phyloP scores from a whole-genome alignment of 2,888 invertebrate genomes.

The Argyresthia albistria region DNA sequence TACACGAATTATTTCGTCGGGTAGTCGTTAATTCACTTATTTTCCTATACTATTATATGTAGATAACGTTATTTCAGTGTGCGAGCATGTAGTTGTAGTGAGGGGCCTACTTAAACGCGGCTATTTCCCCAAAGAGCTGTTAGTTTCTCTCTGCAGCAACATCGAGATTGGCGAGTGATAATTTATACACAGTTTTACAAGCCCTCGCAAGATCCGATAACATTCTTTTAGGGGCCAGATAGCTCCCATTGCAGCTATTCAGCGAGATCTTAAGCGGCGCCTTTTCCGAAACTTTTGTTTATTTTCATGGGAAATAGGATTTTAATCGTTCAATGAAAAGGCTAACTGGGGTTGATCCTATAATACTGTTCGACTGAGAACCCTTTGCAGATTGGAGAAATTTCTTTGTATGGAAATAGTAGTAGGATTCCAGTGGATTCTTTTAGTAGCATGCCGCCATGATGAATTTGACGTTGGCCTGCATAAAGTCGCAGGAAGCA shows the following conservation, averaged over 20 bases:
- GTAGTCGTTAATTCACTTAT: too few species aligned
- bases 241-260: background rate
- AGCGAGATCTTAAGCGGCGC: too few species aligned
- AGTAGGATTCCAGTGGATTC: background rate
- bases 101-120: background rate
- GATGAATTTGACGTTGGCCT: background rate
- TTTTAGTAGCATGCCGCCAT: background rate
- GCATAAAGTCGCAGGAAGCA: background rate
- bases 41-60: conserved; percentile 1
- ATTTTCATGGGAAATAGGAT: too few species aligned
- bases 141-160: background rate
- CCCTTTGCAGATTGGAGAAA: too few species aligned
- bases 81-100: conserved; percentile 5
- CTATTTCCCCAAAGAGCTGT: background rate
- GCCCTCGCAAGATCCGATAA: background rate
- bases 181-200: background rate
- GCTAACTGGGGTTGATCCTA: background rate
- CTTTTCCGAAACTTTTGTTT: too few species aligned
- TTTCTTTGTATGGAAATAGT: too few species aligned
- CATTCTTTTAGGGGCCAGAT: background rate
- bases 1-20: too few species aligned
- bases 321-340: too few species aligned
- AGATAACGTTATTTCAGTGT: background rate
- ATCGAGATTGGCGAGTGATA: background rate
- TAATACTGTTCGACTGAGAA: background rate